Conservation (phyloP, 1,140 invertebrate genomes). For the Aphaenogaster ashmeadi region DNA sequence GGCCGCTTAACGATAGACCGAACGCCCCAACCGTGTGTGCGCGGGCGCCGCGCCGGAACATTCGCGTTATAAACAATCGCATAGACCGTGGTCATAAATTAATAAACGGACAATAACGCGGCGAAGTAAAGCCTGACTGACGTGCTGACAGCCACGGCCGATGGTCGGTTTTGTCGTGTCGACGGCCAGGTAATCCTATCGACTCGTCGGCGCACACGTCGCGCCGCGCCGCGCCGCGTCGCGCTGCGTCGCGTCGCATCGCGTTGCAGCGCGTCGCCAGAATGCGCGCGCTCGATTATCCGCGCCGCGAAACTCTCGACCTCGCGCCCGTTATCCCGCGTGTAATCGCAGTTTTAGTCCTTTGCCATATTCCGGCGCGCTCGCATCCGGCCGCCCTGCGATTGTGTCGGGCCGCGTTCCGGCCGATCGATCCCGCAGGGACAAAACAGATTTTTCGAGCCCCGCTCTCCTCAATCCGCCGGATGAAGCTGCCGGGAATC, state of each 20-base stretch:
- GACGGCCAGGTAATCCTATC: constrained; percentile 60
- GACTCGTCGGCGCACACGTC: constrained; percentile 44
- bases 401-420: constrained; percentile 29
- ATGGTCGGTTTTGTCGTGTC: constrained; percentile 63
- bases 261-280: not conserved
- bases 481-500: constrained; percentile 34
- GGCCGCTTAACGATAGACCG: not conserved
- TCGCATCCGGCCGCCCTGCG: constrained; percentile 23
- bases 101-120: constrained; percentile 68
- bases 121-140: constrained; percentile 64
- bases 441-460: constrained; percentile 52
- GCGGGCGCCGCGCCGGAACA: not conserved
- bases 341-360: constrained; percentile 62
- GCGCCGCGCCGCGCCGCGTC: constrained; percentile 34
- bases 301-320: constrained; percentile 46
- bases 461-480: not conserved
- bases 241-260: constrained; percentile 1
- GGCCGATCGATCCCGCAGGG: constrained; percentile 27
- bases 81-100: constrained; percentile 62
- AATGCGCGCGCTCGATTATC: constrained; percentile 57
- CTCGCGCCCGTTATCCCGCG: constrained; percentile 48
- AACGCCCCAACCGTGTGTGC: not conserved
- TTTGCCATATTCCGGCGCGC: constrained; percentile 41
- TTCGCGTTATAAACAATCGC: constrained; percentile 57
- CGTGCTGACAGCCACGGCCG: constrained; percentile 60